A percentile compares a stretch with the other conserved stretches of the same genome.
Conservation (phyloP, 1,140 invertebrate species). For the Pantala flavescens region DNA sequence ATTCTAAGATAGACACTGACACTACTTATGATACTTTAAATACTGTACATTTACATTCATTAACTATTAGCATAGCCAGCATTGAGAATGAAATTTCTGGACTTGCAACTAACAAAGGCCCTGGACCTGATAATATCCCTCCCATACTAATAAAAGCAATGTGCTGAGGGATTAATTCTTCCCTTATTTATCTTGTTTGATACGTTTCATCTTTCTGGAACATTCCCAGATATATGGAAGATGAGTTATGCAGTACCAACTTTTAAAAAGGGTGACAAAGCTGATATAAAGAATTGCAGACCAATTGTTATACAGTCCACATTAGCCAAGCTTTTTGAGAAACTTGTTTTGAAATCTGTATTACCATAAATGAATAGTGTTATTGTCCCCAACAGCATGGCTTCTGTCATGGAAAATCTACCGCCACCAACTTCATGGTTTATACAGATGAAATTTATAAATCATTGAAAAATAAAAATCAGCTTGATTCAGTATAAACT, state of each 20-base stretch:
- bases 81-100: too few relatives aligned
- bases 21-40: too few relatives aligned
- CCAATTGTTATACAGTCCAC: conserved; percentile 18
- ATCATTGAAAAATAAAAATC: conserved; percentile 10
- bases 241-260: conserved; percentile 16
- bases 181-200: not conserved
- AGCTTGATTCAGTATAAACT: conserved; percentile 12
- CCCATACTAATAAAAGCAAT: too few relatives aligned
- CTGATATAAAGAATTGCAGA: conserved; percentile 20
- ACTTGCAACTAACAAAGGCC: too few relatives aligned
- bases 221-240: not conserved
- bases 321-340: conserved; percentile 22
- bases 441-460: conserved; percentile 19
- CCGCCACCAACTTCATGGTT: conserved; percentile 25
- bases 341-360: conserved; percentile 12
- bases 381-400: conserved; percentile 13
- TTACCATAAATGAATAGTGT: conserved; percentile 24
- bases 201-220: not conserved
- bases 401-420: conserved; percentile 16
- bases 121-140: too few relatives aligned
- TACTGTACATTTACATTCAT: too few relatives aligned
- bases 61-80: too few relatives aligned
- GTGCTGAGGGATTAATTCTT: too few relatives aligned
- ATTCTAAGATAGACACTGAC: too few relatives aligned
- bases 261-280: conserved; percentile 20